A percentile compares a stretch with the other conserved stretches of the same genome.
phyloP scores from a whole-genome alignment of 1,140 invertebrate genomes.

The Drosophila chauvacae region DNA sequence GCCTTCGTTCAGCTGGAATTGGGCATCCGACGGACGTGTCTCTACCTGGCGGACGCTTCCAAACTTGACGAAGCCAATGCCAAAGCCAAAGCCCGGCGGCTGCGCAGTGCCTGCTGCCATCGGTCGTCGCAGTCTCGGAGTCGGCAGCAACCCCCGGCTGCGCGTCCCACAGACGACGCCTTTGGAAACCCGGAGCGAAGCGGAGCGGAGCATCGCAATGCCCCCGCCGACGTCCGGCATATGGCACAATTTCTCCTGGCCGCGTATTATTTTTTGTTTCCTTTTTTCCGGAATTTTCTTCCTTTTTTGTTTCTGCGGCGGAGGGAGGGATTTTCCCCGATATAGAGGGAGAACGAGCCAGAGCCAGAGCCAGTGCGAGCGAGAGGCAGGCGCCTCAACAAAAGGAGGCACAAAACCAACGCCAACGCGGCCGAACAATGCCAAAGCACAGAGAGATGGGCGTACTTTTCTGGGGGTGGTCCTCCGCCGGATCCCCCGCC shows the following conservation, averaged over 20 bases:
- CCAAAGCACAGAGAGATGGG: constrained; percentile 45
- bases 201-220: constrained; percentile 62
- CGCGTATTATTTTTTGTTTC: constrained; percentile 11
- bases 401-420: constrained; percentile 69
- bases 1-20: constrained; percentile 80
- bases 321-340: not conserved
- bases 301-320: not conserved
- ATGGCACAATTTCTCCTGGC: constrained; percentile 75
- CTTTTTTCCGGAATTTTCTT: constrained; percentile 6
- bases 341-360: not conserved
- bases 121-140: not conserved
- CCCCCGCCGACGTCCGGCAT: constrained; percentile 57
- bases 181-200: constrained; percentile 31
- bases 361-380: not conserved
- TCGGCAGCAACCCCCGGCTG: not conserved
- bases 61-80: constrained; percentile 79
- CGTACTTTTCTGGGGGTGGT: constrained; percentile 27
- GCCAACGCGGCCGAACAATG: constrained; percentile 59
- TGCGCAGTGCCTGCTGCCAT: constrained; percentile 43
- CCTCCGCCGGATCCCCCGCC: not conserved
- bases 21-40: constrained; percentile 45
- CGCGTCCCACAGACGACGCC: not conserved
- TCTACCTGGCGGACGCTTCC: constrained; percentile 49
- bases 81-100: constrained; percentile 45
- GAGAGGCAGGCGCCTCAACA: constrained; percentile 50